phyloP scores from a whole-genome alignment of 2,888 invertebrate species.

The Lampropteryx suffumata region DNA sequence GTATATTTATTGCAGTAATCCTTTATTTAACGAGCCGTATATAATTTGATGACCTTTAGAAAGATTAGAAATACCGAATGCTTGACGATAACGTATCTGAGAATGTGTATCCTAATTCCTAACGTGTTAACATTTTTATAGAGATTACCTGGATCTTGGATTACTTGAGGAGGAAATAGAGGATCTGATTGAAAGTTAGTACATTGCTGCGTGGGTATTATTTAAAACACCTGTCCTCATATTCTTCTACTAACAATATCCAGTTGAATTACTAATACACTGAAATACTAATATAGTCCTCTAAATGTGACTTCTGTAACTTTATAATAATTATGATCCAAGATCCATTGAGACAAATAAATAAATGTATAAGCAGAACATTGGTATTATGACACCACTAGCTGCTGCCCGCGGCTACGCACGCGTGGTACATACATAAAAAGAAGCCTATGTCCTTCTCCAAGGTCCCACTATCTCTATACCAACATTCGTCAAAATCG shows the following conservation, averaged over 20 bases:
- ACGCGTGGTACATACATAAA: too few species aligned
- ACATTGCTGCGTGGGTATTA: conserved; percentile 42
- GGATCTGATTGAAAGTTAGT: too few species aligned
- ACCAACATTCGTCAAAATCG: too few species aligned
- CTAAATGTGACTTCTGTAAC: background rate
- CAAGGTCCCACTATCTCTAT: too few species aligned
- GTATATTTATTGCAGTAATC: conserved; percentile 12
- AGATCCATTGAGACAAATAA: conserved; percentile 15
- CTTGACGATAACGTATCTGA: conserved; percentile 8
- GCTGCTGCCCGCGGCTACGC: too few species aligned
- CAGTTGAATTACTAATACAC: too few species aligned
- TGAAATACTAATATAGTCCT: too few species aligned
- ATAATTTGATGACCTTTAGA: conserved; percentile 9
- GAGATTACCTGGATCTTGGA: conserved; percentile 36
- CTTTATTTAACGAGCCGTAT: conserved; percentile 3
- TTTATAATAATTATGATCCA: conserved; percentile 14
- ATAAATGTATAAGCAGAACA: too few species aligned
- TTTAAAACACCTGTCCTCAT: conserved; percentile 48
- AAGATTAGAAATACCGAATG: too few species aligned
- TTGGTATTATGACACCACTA: too few species aligned
- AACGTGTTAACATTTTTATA: conserved; percentile 17
- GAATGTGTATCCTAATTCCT: background rate
- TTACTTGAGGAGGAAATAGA: too few species aligned
- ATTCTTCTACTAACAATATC: background rate
- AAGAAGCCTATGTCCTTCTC: too few species aligned